These are phyloP conservation scores for Caretta caretta DNA, from an alignment of 2,113 vertebrate genomes.

Conservation along the genomic window DNA sequence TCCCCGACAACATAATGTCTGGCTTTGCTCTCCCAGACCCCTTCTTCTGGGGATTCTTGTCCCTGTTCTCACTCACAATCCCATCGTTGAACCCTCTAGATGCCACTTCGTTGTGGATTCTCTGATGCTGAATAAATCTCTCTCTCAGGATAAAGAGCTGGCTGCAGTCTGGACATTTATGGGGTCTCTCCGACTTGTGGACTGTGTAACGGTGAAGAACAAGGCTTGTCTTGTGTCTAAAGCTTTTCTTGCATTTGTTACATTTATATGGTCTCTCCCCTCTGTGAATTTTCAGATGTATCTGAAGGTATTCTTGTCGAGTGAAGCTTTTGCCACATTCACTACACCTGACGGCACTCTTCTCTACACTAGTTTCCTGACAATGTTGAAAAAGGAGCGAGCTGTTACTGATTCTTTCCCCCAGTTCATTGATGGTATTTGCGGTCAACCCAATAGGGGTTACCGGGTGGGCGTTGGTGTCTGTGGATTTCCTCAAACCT, in stretches of 20 bases:
- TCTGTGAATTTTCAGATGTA: background rate
- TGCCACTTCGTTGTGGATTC: background rate
- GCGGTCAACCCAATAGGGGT: background rate
- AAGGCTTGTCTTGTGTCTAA: background rate
- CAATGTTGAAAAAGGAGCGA: slow-evolving; percentile 65
- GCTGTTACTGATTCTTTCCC: slow-evolving; percentile 52
- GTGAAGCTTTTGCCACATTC: background rate
- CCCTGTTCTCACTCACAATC: background rate
- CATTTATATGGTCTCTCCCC: background rate
- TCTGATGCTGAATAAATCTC: background rate
- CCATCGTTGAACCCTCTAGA: background rate
- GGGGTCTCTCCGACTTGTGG: background rate
- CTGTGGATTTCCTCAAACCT: background rate
- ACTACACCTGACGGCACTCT: background rate
- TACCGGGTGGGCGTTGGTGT: background rate
- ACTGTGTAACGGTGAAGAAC: background rate
- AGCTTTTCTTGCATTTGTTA: background rate
- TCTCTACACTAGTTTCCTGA: slow-evolving; percentile 12
- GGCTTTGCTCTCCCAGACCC: background rate
- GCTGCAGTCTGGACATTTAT: background rate
- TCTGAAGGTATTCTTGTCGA: background rate
- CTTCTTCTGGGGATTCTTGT: background rate
- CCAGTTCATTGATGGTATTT: slow-evolving; percentile 68
- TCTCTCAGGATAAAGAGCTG: background rate
- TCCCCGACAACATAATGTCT: background rate